These are phyloP conservation scores for Drosophila malerkotliana DNA, from an alignment of 1,140 invertebrate species.

Conservation along the genomic window DNA sequence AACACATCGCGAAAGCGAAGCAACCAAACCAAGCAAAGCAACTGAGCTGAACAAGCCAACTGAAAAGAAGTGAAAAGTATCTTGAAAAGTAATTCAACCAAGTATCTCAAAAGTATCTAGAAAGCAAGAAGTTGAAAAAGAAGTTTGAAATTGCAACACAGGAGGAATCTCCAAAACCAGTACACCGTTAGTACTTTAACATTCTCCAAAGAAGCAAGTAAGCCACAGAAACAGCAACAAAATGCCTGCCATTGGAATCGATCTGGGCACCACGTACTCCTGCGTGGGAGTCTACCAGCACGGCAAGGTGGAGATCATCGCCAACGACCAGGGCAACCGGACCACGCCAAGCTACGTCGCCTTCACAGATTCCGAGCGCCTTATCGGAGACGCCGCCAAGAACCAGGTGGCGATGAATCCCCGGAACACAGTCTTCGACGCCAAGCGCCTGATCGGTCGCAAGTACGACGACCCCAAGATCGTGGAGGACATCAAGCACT, in stretches of 20 bases:
- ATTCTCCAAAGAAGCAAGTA: neutral
- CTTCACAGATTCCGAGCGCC: too few relatives aligned
- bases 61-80: neutral
- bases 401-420: too few relatives aligned
- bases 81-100: slow-evolving; percentile 13
- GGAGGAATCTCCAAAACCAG: neutral
- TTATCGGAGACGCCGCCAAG: too few relatives aligned
- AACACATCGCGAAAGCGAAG: slow-evolving; percentile 60
- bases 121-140: slow-evolving; percentile 6
- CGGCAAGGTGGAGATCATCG: too few relatives aligned
- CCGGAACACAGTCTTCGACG: too few relatives aligned
- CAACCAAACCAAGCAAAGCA: slow-evolving; percentile 16
- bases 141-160: slow-evolving; percentile 4
- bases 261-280: too few relatives aligned
- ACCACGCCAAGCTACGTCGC: too few relatives aligned
- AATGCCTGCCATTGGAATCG: slow-evolving; percentile 87
- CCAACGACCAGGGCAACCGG: too few relatives aligned
- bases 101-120: slow-evolving; percentile 7
- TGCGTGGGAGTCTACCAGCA: too few relatives aligned
- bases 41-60: slow-evolving; percentile 46
- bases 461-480: slow-evolving; percentile 89
- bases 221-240: slow-evolving; percentile 1
- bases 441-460: slow-evolving; percentile 86
- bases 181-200: neutral
- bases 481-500: slow-evolving; percentile 90